A percentile compares a stretch with the other conserved stretches of the same genome.
phyloP scores from a whole-genome alignment of 2,888 invertebrate species.

The Seira sanloemensis region DNA sequence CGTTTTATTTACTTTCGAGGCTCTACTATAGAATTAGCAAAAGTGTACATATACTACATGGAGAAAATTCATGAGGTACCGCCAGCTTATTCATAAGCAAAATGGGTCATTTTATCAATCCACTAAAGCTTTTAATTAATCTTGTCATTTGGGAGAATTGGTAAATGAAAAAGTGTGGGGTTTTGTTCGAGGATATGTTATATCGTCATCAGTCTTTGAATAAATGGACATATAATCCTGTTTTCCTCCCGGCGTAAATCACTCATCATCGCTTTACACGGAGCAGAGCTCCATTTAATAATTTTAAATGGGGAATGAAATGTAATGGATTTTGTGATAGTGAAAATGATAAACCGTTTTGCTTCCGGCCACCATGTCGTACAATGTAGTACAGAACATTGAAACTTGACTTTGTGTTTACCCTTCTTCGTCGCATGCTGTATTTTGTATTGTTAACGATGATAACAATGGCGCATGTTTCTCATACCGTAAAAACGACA shows the following conservation, averaged over 20 bases:
- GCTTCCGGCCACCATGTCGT: conserved; percentile 1
- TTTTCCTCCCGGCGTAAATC: conserved; percentile 50
- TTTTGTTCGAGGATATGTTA: conserved; percentile 11
- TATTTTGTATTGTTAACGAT: not conserved
- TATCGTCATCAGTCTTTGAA: conserved; percentile 7
- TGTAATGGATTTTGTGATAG: too few relatives aligned
- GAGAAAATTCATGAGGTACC: not conserved
- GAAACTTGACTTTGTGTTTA: not conserved
- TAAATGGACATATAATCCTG: conserved; percentile 16
- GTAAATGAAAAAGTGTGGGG: not conserved
- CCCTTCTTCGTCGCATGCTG: not conserved
- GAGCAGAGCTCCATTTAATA: not conserved
- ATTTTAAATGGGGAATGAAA: not conserved
- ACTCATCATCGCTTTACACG: conserved; percentile 26
- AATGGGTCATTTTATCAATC: conserved; percentile 53
- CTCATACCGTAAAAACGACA: not conserved
- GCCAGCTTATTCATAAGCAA: not conserved
- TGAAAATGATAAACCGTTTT: not conserved
- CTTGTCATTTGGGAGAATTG: conserved; percentile 47
- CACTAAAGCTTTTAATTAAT: conserved; percentile 50
- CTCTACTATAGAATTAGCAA: too few relatives aligned
- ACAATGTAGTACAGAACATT: too few relatives aligned
- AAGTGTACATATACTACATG: not conserved
- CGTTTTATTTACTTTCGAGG: not conserved
- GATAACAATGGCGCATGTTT: not conserved